phyloP scores from a whole-genome alignment of 2,888 invertebrate genomes.

The Diplazon laetatorius region DNA sequence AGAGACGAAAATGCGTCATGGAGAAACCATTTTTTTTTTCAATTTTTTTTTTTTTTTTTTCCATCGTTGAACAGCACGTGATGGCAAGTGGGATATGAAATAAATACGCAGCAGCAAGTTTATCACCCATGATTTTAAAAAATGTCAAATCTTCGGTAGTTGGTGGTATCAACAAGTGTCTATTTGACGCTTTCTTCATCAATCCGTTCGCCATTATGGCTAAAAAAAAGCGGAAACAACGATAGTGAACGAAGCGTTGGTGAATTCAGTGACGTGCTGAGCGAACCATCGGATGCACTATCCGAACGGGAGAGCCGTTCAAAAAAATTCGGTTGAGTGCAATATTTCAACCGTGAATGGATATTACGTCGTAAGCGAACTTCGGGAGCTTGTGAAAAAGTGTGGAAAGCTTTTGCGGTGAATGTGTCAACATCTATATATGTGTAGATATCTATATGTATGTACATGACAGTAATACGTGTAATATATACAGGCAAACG shows the following conservation, averaged over 20 bases:
- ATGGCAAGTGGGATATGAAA: too few relatives aligned
- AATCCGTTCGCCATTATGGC: background rate
- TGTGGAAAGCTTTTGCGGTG: constrained; percentile 49
- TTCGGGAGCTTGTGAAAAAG: constrained; percentile 36
- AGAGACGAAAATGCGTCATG: background rate
- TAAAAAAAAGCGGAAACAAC: constrained; percentile 17
- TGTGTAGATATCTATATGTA: too few relatives aligned
- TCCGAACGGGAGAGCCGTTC: too few relatives aligned
- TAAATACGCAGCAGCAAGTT: constrained; percentile 3
- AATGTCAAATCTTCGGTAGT: background rate
- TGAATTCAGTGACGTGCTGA: constrained; percentile 26
- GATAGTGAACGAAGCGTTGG: constrained; percentile 8
- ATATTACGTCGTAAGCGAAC: constrained; percentile 42
- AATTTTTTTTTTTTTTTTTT: too few relatives aligned
- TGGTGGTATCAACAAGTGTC: constrained; percentile 35
- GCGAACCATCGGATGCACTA: constrained; percentile 42
- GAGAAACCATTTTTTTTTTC: constrained; percentile 22
- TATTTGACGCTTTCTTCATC: constrained; percentile 25
- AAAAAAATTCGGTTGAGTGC: constrained; percentile 38
- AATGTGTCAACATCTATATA: too few relatives aligned
- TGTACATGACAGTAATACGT: constrained; percentile 42
- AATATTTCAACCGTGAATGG: constrained; percentile 38
- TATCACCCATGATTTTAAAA: background rate
- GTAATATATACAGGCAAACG: background rate
- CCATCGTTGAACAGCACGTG: too few relatives aligned